Evolutionary conservation across 2,888 invertebrate genomes (phyloP).

Genomic region (Trissonchulus sp.): DNA sequence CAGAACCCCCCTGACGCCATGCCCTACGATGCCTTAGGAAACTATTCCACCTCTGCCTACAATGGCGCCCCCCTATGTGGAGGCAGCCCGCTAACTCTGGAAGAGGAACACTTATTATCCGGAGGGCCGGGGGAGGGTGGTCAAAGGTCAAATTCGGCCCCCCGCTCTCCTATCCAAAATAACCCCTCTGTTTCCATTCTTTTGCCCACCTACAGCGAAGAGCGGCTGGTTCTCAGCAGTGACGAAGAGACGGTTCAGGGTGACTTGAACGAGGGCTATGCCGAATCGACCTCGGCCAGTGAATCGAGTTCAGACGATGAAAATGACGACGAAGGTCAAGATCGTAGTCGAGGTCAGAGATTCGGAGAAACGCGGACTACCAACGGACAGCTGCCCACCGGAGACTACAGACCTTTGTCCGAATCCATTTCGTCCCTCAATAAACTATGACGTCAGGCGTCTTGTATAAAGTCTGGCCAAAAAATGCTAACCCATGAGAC

Average conservation of each 20-base stretch:
- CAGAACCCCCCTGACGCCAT: background rate
- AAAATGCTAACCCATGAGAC: too few relatives aligned
- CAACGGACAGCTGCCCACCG: background rate
- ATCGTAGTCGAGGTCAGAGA: conserved; percentile 59
- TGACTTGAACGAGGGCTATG: background rate
- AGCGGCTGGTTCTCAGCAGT: background rate
- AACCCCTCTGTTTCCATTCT: background rate
- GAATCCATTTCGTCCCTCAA: background rate
- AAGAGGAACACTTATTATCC: too few relatives aligned
- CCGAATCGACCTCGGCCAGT: background rate
- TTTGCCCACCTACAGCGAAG: background rate
- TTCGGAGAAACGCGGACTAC: too few relatives aligned
- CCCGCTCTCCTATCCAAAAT: background rate
- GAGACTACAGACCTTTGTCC: background rate
- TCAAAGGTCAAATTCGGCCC: too few relatives aligned
- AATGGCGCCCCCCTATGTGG: too few relatives aligned
- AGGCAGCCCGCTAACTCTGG: too few relatives aligned
- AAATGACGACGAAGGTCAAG: conserved; percentile 80
- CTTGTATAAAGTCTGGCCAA: too few relatives aligned
- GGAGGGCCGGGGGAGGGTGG: too few relatives aligned
- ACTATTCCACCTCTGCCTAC: background rate
- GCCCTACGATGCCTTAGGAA: background rate
- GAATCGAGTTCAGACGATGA: conserved; percentile 67
- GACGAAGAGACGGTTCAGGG: background rate
- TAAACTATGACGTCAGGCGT: too few relatives aligned